phyloP scores from a whole-genome alignment of 2,797 vertebrate species.

The Lutjanus argentimaculatus region DNA sequence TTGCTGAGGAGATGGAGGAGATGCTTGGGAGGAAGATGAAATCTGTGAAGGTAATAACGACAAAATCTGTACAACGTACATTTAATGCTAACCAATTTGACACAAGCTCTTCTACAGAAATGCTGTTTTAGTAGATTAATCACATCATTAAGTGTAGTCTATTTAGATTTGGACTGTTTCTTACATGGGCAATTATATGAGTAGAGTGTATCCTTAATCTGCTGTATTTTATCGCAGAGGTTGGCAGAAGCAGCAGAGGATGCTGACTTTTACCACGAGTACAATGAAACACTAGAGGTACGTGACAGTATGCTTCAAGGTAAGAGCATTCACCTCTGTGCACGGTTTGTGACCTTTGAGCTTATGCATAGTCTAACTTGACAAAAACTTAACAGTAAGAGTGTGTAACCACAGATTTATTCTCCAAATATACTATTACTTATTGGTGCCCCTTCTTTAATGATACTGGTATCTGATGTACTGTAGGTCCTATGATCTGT shows the following conservation, averaged over 20 bases:
- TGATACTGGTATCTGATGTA: too few species aligned
- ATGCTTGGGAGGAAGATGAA: slow-evolving; percentile 97
- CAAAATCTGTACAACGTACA: not conserved
- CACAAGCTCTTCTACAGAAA: not conserved
- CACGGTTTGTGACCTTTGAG: not conserved
- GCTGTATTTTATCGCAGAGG: slow-evolving; percentile 81
- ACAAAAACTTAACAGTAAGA: too few species aligned
- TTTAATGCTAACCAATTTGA: not conserved
- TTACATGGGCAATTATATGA: too few species aligned
- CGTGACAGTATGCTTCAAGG: slow-evolving; percentile 36
- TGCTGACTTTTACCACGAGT: slow-evolving; percentile 94
- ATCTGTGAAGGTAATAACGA: slow-evolving; percentile 90
- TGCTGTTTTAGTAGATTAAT: not conserved
- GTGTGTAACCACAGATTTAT: too few species aligned
- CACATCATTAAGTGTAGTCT: too few species aligned
- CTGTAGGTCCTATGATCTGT: too few species aligned
- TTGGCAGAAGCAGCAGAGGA: slow-evolving; percentile 95
- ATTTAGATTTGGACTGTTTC: too few species aligned
- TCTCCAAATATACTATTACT: too few species aligned
- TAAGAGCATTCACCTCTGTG: not conserved
- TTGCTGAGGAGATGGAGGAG: slow-evolving; percentile 95
- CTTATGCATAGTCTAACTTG: too few species aligned
- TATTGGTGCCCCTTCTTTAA: too few species aligned
- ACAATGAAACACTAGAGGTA: slow-evolving; percentile 93
- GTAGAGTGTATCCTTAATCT: not conserved